These are phyloP conservation scores for Formica exsecta DNA, from an alignment of 1,140 invertebrate genomes.

Conservation along the genomic window DNA sequence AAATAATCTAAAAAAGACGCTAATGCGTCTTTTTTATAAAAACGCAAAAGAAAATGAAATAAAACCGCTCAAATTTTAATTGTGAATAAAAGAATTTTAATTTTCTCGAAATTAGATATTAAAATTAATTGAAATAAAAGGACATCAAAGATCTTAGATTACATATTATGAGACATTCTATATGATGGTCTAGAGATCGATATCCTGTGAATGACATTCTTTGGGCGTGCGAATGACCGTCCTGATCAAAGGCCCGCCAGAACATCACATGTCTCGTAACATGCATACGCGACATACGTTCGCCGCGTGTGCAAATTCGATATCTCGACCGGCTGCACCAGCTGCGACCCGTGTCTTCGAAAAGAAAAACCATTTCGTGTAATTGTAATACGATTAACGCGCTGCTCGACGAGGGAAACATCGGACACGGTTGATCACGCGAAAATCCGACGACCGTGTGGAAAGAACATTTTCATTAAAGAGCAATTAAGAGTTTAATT, in stretches of 20 bases:
- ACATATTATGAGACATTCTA: not conserved
- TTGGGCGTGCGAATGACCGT: conserved; percentile 15
- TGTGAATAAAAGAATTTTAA: not conserved
- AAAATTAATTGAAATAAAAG: not conserved
- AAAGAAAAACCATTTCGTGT: not conserved
- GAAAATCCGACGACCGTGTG: conserved; percentile 11
- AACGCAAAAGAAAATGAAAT: not conserved
- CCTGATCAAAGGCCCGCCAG: conserved; percentile 25
- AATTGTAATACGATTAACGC: conserved; percentile 48
- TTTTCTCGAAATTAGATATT: not conserved
- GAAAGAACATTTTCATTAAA: conserved; percentile 39
- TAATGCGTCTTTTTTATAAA: not conserved
- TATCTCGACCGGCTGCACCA: conserved; percentile 7
- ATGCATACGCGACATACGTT: conserved; percentile 24
- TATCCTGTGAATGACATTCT: conserved; percentile 6
- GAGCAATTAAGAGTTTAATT: conserved; percentile 47
- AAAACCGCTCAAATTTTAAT: too few species aligned
- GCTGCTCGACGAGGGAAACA: conserved; percentile 15
- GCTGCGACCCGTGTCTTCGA: conserved; percentile 9
- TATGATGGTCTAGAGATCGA: conserved; percentile 7
- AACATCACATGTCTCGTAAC: not conserved
- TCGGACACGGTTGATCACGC: conserved; percentile 41
- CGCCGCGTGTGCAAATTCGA: conserved; percentile 19
- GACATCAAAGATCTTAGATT: not conserved
- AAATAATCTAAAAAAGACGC: too few species aligned